Percentiles rank a stretch among this genome's conserved stretches.
These are phyloP conservation scores for Homarus americanus DNA, from an alignment of 1,140 invertebrate genomes.

Conservation along the genomic window DNA sequence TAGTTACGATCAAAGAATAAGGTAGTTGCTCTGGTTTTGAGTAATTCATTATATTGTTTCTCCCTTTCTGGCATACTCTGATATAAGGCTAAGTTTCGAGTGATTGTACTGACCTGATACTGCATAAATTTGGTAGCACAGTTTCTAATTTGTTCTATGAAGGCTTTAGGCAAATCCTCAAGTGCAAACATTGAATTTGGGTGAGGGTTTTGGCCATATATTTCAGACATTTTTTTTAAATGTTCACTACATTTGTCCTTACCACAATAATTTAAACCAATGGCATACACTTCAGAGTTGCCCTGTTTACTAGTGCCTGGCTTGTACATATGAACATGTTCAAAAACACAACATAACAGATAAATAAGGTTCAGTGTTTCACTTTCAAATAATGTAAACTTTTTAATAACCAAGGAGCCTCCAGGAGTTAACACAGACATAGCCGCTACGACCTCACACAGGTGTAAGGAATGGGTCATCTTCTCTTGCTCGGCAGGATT, in stretches of 20 bases:
- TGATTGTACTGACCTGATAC: conserved; percentile 64
- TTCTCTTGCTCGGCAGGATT: conserved; percentile 92
- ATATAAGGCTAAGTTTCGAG: conserved; percentile 63
- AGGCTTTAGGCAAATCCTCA: conserved; percentile 83
- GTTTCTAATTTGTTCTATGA: conserved; percentile 84
- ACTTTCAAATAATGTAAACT: conserved; percentile 94
- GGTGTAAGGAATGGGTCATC: conserved; percentile 87
- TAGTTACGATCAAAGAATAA: conserved; percentile 58
- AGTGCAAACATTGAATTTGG: conserved; percentile 82
- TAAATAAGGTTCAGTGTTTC: conserved; percentile 89
- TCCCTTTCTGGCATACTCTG: conserved; percentile 39
- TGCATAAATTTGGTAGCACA: conserved; percentile 83
- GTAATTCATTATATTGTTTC: conserved; percentile 59
- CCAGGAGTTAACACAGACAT: conserved; percentile 79
- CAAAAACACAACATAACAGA: conserved; percentile 87
- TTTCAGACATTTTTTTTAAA: conserved; percentile 4
- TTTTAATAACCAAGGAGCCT: conserved; percentile 92
- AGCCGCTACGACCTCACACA: conserved; percentile 86
- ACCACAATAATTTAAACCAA: conserved; percentile 83
- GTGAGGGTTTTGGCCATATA: conserved; percentile 33
- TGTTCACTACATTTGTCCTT: conserved; percentile 9
- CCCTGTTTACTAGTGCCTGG: conserved; percentile 94
- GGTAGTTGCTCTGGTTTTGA: conserved; percentile 55
- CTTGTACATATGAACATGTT: conserved; percentile 87
- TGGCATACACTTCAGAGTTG: conserved; percentile 95